Evolutionary conservation across 1,140 invertebrate genomes (phyloP), one percentile per base, ranked within the genome.

Genomic region (Tetragonula clypearis): DNA sequence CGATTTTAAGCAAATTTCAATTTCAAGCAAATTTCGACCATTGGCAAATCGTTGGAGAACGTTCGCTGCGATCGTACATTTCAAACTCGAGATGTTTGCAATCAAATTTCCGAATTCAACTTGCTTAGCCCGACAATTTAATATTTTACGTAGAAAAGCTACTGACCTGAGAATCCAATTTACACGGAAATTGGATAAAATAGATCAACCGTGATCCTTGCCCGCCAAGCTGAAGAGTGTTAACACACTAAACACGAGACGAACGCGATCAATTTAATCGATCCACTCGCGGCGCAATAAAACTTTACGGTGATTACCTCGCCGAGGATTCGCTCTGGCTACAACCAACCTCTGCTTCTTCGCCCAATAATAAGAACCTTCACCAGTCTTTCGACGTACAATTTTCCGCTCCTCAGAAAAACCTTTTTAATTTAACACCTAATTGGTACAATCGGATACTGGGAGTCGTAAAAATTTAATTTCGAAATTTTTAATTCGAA

Each of bases 241-340:
- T 80, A 71, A 71, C 78, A 68, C 66, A n/a, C 15, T 53, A 66
- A 55, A 56, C 68, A 21, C 62, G 41, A 49, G 65, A 56, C 77
- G 26, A 79, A 23, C 49, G 53, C 11, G 66, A 80, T 80, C 78
- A 26, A 71, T 71, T 80, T 80, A 80, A 80, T 71, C 78, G 78
- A 80, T 71, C 55, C 23, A 23, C 4, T 21, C 78, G 4, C 55
- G 1, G 26, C 15, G 49, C 65, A 41, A 80, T 80, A 71, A 71
- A 71, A 71, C 66, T 80, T 80, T 71, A 58, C 53, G 35, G 21
- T 58, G 53, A 80, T 58, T 71, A 23, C 26, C 17, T 41, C 72
- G 53, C 30, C 8, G 66, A 71, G 23, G 30, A 71, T 71, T 26
- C 66, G 21, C 41, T 17, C 41, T 23, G 66, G 1, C 41, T 30